Percentiles rank a stretch among this genome's conserved stretches.
Conservation (phyloP, 2,797 vertebrate species). For the Eulemur rubriventer region DNA sequence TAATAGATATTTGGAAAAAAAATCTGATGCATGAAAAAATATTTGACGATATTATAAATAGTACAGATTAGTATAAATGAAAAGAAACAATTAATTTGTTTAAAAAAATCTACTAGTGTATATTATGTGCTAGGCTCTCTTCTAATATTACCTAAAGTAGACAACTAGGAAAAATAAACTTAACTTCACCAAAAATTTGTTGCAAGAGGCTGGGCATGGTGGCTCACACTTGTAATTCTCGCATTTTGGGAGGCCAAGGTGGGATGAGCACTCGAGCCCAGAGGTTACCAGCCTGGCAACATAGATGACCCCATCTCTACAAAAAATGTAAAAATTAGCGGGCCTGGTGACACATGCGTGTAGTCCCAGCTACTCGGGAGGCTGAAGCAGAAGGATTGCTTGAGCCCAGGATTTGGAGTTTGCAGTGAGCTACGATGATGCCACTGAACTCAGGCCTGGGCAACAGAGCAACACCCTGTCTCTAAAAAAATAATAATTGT, state of each 20-base stretch:
- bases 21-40: not conserved
- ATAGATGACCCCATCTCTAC: not conserved
- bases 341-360: not conserved
- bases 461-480: not conserved
- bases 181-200: not conserved
- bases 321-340: not conserved
- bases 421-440: not conserved
- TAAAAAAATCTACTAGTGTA: not conserved
- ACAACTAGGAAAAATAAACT: constrained; percentile 8
- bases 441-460: not conserved
- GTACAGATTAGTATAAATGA: constrained; percentile 26
- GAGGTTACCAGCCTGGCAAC: not conserved
- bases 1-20: not conserved
- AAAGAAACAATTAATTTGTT: not conserved
- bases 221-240: not conserved
- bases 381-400: not conserved
- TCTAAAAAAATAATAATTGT: not conserved
- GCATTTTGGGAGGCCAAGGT: not conserved
- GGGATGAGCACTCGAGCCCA: not conserved
- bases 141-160: not conserved
- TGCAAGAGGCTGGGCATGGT: not conserved
- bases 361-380: not conserved
- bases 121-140: not conserved
- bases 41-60: not conserved
- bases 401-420: not conserved